phyloP scores from a whole-genome alignment of 2,113 vertebrate species.

The Colaptes auratus region DNA sequence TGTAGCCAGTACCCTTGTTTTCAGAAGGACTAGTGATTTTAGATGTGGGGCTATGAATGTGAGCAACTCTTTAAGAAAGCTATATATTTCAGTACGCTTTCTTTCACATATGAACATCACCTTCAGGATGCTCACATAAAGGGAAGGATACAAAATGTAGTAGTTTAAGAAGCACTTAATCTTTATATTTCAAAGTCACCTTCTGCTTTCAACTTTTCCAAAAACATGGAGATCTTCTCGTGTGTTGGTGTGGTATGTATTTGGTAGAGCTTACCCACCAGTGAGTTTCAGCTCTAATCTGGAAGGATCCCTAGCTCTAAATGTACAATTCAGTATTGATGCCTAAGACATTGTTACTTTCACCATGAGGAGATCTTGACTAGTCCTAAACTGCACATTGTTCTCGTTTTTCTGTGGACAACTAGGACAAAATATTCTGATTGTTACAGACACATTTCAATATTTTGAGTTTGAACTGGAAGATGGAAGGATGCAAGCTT shows the following conservation, averaged over 20 bases:
- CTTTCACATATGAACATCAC: background rate
- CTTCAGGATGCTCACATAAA: background rate
- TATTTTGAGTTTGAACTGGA: background rate
- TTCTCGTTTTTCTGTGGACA: background rate
- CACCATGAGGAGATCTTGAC: background rate
- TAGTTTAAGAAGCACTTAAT: background rate
- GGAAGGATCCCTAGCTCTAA: background rate
- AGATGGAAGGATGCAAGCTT: background rate
- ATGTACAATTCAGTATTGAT: background rate
- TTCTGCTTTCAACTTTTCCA: background rate
- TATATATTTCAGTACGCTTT: background rate
- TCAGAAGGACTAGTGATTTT: background rate
- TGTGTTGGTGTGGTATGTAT: background rate
- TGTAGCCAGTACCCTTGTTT: background rate
- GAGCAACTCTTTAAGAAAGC: background rate
- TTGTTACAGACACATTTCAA: background rate
- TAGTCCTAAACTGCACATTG: background rate
- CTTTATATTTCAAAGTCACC: background rate
- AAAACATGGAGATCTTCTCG: background rate
- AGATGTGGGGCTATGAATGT: background rate
- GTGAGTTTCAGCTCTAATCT: background rate
- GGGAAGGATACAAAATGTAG: background rate
- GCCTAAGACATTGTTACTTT: background rate
- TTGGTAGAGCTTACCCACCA: background rate
- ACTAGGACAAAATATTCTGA: background rate